Conservation (phyloP, 2,113 vertebrate genomes). For the Proteles cristata region DNA sequence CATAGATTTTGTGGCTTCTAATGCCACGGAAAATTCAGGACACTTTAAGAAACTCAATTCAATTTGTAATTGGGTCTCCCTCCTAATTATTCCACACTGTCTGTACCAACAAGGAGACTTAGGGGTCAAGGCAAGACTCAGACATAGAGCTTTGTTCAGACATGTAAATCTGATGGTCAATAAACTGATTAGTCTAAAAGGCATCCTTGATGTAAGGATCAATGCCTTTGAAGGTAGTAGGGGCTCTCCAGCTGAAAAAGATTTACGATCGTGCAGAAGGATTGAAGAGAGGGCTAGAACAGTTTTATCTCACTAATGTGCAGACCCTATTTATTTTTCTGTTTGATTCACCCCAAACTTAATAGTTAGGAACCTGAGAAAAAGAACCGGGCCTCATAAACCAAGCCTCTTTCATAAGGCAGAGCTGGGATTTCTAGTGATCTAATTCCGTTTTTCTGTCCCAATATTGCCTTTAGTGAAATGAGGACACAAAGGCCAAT, state of each 20-base stretch:
- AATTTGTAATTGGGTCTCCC: constrained; percentile 52
- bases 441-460: constrained; percentile 25
- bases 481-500: background rate
- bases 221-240: constrained; percentile 45
- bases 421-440: background rate
- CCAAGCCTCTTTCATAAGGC: constrained; percentile 55
- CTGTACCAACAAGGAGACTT: constrained; percentile 60
- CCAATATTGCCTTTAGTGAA: constrained; percentile 28
- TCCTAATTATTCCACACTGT: constrained; percentile 17
- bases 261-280: constrained; percentile 26
- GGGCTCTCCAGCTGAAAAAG: background rate
- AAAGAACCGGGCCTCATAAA: constrained; percentile 46
- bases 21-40: constrained; percentile 36
- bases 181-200: constrained; percentile 70
- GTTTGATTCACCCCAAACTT: constrained; percentile 51
- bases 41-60: constrained; percentile 45
- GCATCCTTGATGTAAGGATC: constrained; percentile 52
- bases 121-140: constrained; percentile 57
- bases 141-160: constrained; percentile 54
- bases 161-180: constrained; percentile 61
- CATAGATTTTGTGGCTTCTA: constrained; percentile 46
- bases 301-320: constrained; percentile 46
- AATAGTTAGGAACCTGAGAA: constrained; percentile 42
- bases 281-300: constrained; percentile 1
- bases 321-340: constrained; percentile 27